Conservation (phyloP, 2,113 vertebrate species). For the Gymnorhina tibicen region DNA sequence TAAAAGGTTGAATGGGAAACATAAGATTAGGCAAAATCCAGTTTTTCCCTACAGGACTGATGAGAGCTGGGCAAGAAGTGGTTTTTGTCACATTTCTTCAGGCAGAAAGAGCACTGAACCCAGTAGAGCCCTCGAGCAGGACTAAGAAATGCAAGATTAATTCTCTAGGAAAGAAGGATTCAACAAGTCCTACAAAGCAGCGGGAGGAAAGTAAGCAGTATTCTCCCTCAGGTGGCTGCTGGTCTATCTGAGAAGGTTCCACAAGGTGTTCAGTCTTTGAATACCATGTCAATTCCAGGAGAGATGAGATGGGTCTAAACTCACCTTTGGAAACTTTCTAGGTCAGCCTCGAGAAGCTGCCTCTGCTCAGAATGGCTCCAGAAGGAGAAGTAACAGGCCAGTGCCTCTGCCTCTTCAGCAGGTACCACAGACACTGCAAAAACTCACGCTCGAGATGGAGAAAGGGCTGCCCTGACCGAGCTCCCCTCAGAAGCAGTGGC, state of each 20-base stretch:
- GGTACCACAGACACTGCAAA: neutral
- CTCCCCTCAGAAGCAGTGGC: too few relatives aligned
- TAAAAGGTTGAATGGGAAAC: neutral
- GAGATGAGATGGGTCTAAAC: neutral
- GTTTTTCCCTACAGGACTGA: neutral
- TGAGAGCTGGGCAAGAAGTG: neutral
- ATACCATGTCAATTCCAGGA: neutral
- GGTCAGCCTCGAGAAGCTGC: neutral
- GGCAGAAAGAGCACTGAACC: neutral
- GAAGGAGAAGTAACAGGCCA: neutral
- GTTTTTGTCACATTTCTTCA: neutral
- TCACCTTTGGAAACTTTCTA: neutral
- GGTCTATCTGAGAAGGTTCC: neutral
- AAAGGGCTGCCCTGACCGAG: neutral
- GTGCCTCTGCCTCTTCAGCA: neutral
- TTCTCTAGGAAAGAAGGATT: neutral
- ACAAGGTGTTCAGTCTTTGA: neutral
- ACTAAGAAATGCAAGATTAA: neutral
- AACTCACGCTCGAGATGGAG: fast-evolving
- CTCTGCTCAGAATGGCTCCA: neutral
- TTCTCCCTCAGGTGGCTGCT: neutral
- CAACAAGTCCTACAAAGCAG: neutral
- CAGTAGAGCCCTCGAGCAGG: neutral
- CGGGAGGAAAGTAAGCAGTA: neutral
- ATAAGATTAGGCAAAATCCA: neutral